Conservation (phyloP, 2,113 vertebrate species). For the Sardina pilchardus region DNA sequence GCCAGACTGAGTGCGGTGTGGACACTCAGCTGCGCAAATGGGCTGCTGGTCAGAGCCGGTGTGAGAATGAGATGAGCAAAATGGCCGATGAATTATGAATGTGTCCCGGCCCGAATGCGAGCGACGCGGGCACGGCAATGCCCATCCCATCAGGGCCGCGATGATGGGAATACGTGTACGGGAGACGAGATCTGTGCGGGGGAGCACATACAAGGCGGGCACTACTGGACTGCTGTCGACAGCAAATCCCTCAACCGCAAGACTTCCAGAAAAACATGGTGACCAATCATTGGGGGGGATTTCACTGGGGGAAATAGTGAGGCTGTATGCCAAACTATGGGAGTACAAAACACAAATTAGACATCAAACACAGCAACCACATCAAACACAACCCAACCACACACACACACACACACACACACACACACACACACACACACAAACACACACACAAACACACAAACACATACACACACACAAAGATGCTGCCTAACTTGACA, state of each 20-base stretch:
- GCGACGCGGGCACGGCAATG: constrained; percentile 59
- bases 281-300: too few species aligned
- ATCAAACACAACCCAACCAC: too few species aligned
- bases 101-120: constrained; percentile 61
- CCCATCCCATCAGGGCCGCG: constrained; percentile 41
- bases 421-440: constrained; percentile 9
- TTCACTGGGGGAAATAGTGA: neutral
- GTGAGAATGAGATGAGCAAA: constrained; percentile 55
- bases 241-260: neutral
- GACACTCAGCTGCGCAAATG: constrained; percentile 50
- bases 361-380: neutral
- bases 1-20: constrained; percentile 46
- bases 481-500: constrained; percentile 40
- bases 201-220: constrained; percentile 16
- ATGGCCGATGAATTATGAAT: constrained; percentile 70
- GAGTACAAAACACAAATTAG: neutral
- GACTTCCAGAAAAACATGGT: neutral
- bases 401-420: neutral
- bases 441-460: constrained; percentile 25
- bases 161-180: neutral
- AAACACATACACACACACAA: constrained; percentile 3
- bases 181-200: neutral
- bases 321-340: neutral
- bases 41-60: constrained; percentile 36
- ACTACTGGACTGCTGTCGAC: neutral